phyloP scores from a whole-genome alignment of 1,140 invertebrate species.

The Macrobrachium rosenbergii region DNA sequence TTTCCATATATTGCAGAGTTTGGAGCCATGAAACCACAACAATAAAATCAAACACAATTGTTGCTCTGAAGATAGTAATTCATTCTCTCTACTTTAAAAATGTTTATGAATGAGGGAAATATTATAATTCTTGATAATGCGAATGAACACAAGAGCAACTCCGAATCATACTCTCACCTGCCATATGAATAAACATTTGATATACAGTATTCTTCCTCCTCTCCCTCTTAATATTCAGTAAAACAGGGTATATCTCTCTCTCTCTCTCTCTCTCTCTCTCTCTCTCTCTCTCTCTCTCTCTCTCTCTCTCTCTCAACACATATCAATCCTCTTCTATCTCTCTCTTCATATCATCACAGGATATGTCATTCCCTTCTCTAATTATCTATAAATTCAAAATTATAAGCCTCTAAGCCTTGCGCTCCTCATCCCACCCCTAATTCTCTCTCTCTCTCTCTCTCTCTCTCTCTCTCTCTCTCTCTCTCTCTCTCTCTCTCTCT shows the following conservation, averaged over 20 bases:
- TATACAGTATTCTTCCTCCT: neutral
- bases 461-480: neutral
- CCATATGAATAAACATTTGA: too few species aligned
- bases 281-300: neutral
- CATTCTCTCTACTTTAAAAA: too few species aligned
- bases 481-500: too few species aligned
- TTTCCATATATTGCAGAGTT: too few species aligned
- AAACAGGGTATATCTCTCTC: neutral
- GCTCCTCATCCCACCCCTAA: neutral
- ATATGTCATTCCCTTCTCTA: neutral
- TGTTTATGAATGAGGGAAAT: neutral
- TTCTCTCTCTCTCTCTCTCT: neutral
- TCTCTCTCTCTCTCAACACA: neutral
- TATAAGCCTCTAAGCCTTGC: neutral
- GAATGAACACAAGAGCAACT: too few species aligned
- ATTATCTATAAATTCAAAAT: neutral
- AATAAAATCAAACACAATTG: too few species aligned
- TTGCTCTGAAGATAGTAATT: too few species aligned
- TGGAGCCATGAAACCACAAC: too few species aligned
- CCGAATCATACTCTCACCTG: neutral
- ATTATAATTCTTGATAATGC: neutral
- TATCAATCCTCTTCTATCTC: too few species aligned
- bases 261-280: neutral
- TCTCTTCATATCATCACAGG: neutral
- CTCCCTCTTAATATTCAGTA: neutral